Base-by-base conservation (phyloP, 2,888 invertebrate species). In the Polia nebulosa region DNA sequence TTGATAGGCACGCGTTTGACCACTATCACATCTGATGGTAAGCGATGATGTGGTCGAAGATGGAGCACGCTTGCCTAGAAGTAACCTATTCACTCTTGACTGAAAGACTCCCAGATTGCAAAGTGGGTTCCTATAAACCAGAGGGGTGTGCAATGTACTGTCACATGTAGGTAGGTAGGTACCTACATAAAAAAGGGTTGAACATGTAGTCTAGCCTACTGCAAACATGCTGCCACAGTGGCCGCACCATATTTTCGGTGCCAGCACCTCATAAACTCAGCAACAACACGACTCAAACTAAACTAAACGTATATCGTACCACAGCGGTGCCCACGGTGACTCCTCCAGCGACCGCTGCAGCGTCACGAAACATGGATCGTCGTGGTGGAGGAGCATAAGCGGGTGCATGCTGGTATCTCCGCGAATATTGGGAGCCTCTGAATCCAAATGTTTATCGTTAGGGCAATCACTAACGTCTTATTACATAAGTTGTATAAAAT, bases 301-400 rank as follows among this genome's bases (percentile, higher is more conserved):
- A 45, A 66, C 29, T 68, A 45, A n/a, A 29, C 41, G 47, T 29
- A 58, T 20, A 58, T 36, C 96, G 91, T 95, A 98, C 98, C 89
- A 99, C 97, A 72, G 99, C 98, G 0, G 99, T 99, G 72, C 99
- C 99, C 67, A 99, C 97, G 63, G 99, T 99, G 53, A 99, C 99
- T 82, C 99, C 99, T 73, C 99, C 99, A 78, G 99, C 99, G 36
- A 99, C 99, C 0, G 99, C 98, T 34, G 99, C 99, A 97, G 99
- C 99, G 93, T 99, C 99, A 61, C 97, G 97, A 92, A 99, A 97
- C 88, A 99, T 97, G 7, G 99, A 99, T 72, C 97, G 97, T 82
- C 97, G 97, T 41, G 96, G 95, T 13, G 96, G 96, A 25, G 94
- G 93, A n/a, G 87, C 78, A 0, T 56, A 89, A 29, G 91, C 86